Percentiles rank a stretch among this genome's conserved stretches.
Evolutionary conservation across 2,797 vertebrate genomes (phyloP).

Genomic region (Lagorchestes hirsutus): DNA sequence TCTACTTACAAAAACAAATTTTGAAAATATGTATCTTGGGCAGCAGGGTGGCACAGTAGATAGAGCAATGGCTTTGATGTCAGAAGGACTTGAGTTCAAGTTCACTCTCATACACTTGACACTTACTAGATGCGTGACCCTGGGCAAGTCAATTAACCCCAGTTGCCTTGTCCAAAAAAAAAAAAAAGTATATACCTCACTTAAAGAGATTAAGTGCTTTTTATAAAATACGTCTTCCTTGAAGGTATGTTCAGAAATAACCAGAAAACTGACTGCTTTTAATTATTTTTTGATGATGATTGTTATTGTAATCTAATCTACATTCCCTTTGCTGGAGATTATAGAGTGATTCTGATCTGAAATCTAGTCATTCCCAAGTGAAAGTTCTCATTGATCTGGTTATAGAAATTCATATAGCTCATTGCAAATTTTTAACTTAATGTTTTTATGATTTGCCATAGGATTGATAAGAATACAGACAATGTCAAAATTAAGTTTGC

Average conservation of each 20-base stretch:
- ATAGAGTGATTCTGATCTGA: conserved; percentile 27
- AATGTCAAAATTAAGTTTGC: conserved; percentile 38
- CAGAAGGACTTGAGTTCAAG: too few species aligned
- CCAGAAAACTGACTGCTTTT: neutral
- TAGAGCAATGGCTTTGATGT: too few species aligned
- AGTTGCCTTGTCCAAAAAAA: too few species aligned
- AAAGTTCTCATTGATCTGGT: neutral
- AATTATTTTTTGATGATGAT: conserved; percentile 45
- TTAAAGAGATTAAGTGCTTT: conserved; percentile 37
- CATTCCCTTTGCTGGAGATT: conserved; percentile 34
- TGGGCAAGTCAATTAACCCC: too few species aligned
- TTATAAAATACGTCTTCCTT: conserved; percentile 6
- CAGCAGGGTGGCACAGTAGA: too few species aligned
- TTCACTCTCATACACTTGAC: too few species aligned
- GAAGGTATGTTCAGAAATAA: neutral
- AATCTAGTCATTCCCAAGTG: neutral
- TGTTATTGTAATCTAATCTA: conserved; percentile 31
- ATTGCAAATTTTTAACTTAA: neutral
- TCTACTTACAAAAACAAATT: conserved; percentile 18
- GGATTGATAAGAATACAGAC: conserved; percentile 4
- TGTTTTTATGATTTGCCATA: conserved; percentile 51
- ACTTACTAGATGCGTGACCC: too few species aligned
- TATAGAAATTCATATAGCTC: conserved; percentile 35
- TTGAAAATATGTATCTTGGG: neutral
- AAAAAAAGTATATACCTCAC: conserved; percentile 6